Base-by-base conservation (phyloP, 2,113 vertebrate genomes). In the Syrrhaptes paradoxus region DNA sequence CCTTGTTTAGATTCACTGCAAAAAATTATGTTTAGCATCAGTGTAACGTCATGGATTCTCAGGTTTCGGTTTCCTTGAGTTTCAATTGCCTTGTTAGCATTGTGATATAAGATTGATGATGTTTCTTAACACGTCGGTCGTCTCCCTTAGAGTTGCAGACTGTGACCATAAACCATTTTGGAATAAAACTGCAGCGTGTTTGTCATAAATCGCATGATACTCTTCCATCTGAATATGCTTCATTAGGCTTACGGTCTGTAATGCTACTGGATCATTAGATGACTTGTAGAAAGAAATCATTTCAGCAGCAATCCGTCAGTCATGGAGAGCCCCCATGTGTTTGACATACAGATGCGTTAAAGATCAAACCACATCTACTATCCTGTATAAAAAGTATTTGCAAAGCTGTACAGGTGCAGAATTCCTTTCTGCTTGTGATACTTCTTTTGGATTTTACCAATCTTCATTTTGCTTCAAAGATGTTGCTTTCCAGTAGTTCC, bases 211-310 rank as follows among this genome's bases (percentile, higher is more conserved):
- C 4, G 13, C 48, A 9, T 6, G 41, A 61, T 74, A 10, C 46
- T 95, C 95, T 92, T 67, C 86, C 74, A 17, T 83, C 86, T 67
- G 85, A 89, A 52, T 38, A 17, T 62, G 95, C 85, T 95, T 96
- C 94, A 83, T 96, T 95, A 96, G 94, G 74, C 79, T 95, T 89
- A 59, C 90, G 87, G 96, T 80, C 90, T 70, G 85, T 49, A 91
- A 31, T 86, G 72, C 59, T 57, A 38, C 55, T 73, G 78, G 85
- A 93, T 97, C 88, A 32, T 93, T 57, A 89, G 96, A 59, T 87
- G 87, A 82, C 81, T 61, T 20, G 61, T 52, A 19, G 91, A 85
- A 89, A 74, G 59, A 86, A 92, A 84, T 90, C 22, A 72, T 67
- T 80, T 73, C 88, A 71, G 87, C 70, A 88, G 86, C 15, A 68